These are phyloP conservation scores for Hypselothyrea guttata DNA, from an alignment of 2,888 invertebrate genomes.

Conservation along the genomic window DNA sequence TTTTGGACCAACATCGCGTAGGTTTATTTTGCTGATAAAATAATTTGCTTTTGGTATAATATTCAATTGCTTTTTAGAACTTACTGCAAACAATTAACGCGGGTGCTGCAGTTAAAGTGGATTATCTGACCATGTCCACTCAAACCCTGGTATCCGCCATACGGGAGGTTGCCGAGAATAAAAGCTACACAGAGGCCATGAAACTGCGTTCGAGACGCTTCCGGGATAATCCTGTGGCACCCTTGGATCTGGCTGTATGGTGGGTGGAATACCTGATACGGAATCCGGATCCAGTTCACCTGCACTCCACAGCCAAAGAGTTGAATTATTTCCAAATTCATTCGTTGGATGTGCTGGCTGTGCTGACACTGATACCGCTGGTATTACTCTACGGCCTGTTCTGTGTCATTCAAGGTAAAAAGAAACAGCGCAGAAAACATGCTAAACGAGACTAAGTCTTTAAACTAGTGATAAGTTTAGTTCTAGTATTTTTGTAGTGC, in stretches of 20 bases:
- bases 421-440: no score
- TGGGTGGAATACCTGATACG: slow-evolving; percentile 43
- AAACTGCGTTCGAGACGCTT: slow-evolving; percentile 28
- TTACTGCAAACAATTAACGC: slow-evolving; percentile 25
- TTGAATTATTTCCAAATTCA: slow-evolving; percentile 41
- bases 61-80: slow-evolving; percentile 18
- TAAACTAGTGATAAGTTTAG: no score
- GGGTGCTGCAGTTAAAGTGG: slow-evolving; percentile 28
- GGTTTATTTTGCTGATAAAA: slow-evolving; percentile 8
- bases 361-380: slow-evolving; percentile 6
- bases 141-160: slow-evolving; percentile 15
- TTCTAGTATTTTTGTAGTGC: no score
- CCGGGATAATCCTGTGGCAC: slow-evolving; percentile 26
- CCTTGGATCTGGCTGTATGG: slow-evolving; percentile 43
- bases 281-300: slow-evolving; percentile 31
- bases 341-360: slow-evolving; percentile 41
- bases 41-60: no score
- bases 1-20: slow-evolving; percentile 65
- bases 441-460: no score
- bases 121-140: slow-evolving; percentile 18
- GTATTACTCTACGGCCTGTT: neutral
- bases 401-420: neutral
- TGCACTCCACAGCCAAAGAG: slow-evolving; percentile 27
- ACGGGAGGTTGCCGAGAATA: slow-evolving; percentile 21
- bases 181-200: slow-evolving; percentile 19